phyloP scores from a whole-genome alignment of 2,797 vertebrate genomes.

The Malacoraja senta region DNA sequence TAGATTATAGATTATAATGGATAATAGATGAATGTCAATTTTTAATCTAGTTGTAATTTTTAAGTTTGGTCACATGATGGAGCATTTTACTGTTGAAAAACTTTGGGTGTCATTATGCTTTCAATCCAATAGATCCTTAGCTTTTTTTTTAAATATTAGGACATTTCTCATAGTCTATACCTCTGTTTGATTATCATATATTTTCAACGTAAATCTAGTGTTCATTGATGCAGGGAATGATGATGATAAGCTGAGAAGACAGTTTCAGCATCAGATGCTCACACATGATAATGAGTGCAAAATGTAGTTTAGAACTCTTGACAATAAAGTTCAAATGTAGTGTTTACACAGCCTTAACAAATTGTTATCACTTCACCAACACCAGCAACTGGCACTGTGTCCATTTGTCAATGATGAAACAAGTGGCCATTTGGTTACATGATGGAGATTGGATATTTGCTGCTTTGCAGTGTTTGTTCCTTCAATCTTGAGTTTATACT shows the following conservation, averaged over 20 bases:
- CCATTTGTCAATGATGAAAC: neutral
- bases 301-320: neutral
- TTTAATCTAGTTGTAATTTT: neutral
- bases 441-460: neutral
- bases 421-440: neutral
- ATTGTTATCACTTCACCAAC: neutral
- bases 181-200: neutral
- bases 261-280: neutral
- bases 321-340: neutral
- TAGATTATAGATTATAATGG: neutral
- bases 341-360: neutral
- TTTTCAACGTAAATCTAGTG: neutral
- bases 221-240: neutral
- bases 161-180: neutral
- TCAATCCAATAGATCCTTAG: neutral
- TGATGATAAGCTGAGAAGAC: neutral
- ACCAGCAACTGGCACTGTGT: neutral
- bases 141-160: neutral
- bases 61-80: slow-evolving; percentile 2
- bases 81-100: neutral
- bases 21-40: neutral
- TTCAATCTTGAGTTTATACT: neutral
- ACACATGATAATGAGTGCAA: neutral
- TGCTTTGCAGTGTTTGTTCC: neutral
- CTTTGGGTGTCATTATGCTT: too few species aligned